A percentile compares a stretch with the other conserved stretches of the same genome.
These are phyloP conservation scores for Drosophila quinaria DNA, from an alignment of 2,888 invertebrate species.

Conservation along the genomic window DNA sequence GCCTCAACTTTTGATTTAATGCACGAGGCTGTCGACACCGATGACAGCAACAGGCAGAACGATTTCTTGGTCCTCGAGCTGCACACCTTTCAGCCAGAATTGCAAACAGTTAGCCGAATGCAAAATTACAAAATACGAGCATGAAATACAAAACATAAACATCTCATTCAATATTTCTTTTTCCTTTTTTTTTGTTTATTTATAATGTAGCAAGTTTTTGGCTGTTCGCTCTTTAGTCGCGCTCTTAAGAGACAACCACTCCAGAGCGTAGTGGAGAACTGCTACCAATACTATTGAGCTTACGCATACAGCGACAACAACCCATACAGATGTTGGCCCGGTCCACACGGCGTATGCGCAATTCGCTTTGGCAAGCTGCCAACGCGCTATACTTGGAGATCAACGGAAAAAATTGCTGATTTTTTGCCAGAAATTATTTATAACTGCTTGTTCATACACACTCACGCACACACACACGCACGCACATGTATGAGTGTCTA, in stretches of 20 bases:
- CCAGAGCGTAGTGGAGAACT: constrained; percentile 49
- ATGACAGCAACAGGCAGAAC: constrained; percentile 23
- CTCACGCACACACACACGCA: constrained; percentile 17
- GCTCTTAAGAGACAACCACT: constrained; percentile 45
- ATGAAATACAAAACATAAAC: constrained; percentile 24
- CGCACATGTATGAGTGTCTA: constrained; percentile 1
- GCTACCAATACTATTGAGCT: constrained; percentile 25
- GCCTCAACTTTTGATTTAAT: constrained; percentile 43
- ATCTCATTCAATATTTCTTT: constrained; percentile 14
- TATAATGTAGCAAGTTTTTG: constrained; percentile 22
- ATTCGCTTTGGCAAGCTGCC: constrained; percentile 89
- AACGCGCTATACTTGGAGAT: constrained; percentile 96
- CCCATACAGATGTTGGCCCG: constrained; percentile 69
- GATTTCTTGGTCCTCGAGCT: constrained; percentile 16
- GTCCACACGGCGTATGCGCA: constrained; percentile 85
- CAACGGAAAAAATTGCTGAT: constrained; percentile 85
- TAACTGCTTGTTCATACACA: constrained; percentile 80
- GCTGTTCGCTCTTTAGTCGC: constrained; percentile 31
- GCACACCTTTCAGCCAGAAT: constrained; percentile 30
- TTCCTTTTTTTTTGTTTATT: constrained; percentile 47
- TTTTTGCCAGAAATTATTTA: constrained; percentile 86
- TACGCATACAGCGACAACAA: constrained; percentile 30
- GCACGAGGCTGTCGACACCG: constrained; percentile 41
- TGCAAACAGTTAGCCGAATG: constrained; percentile 4
- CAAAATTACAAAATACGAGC: constrained; percentile 5